A percentile compares a stretch with the other conserved stretches of the same genome.
These are phyloP conservation scores for Spodoptera exigua DNA, from an alignment of 2,888 invertebrate genomes.

Conservation along the genomic window DNA sequence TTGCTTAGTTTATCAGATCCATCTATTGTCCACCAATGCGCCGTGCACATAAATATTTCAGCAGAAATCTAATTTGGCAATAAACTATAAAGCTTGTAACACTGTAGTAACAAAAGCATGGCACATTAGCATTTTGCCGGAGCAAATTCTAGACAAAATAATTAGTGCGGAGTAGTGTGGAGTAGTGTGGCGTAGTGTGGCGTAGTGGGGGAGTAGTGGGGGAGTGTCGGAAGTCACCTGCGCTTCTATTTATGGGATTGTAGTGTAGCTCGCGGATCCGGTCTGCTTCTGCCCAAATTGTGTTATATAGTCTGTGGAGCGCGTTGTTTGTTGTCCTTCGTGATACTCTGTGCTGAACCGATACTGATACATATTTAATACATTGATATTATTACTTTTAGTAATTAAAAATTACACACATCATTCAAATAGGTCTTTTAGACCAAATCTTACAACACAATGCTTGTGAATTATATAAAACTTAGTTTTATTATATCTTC, in stretches of 20 bases:
- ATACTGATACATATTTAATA: too few species aligned
- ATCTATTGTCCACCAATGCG: too few species aligned
- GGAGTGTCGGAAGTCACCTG: constrained; percentile 57
- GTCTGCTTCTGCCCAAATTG: constrained; percentile 42
- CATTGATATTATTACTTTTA: too few species aligned
- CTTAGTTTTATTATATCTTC: too few species aligned
- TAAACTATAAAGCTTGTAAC: background rate
- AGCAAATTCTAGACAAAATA: constrained; percentile 44
- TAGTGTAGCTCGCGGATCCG: constrained; percentile 49
- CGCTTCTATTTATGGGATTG: constrained; percentile 57
- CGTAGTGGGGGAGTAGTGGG: constrained; percentile 13
- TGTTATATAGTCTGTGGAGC: constrained; percentile 44
- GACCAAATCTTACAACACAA: too few species aligned
- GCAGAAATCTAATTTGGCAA: background rate
- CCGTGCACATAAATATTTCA: too few species aligned
- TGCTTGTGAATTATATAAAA: too few species aligned
- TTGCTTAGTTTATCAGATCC: too few species aligned
- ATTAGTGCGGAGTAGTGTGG: constrained; percentile 34
- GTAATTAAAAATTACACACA: too few species aligned
- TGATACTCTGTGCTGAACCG: constrained; percentile 25
- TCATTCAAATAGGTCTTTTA: too few species aligned
- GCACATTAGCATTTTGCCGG: constrained; percentile 11
- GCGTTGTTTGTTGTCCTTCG: constrained; percentile 36
- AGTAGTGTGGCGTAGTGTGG: constrained; percentile 12
- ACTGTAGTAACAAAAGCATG: background rate